phyloP scores from a whole-genome alignment of 2,888 invertebrate genomes.

The Lagria hirta region DNA sequence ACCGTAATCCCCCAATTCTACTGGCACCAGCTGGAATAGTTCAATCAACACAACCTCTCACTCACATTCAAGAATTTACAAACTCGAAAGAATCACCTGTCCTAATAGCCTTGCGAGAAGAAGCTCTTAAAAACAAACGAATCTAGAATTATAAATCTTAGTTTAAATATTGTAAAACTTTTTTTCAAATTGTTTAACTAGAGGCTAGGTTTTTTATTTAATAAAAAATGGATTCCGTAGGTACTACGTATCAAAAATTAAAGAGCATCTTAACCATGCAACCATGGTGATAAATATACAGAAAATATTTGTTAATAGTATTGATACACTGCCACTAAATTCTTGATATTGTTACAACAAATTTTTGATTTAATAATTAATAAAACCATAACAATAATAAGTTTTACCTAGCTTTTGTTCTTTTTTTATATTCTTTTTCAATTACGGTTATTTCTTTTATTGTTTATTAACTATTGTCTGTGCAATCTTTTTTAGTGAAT shows the following conservation, averaged over 20 bases:
- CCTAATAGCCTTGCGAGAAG: slow-evolving; percentile 51
- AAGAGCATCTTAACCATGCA: slow-evolving; percentile 1
- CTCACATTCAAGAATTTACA: slow-evolving; percentile 48
- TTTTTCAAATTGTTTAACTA: slow-evolving; percentile 13
- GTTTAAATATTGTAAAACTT: slow-evolving; percentile 10
- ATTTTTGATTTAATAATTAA: slow-evolving; percentile 7
- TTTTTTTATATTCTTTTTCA: no score
- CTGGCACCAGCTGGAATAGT: slow-evolving; percentile 55
- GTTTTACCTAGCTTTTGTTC: no score
- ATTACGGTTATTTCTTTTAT: no score
- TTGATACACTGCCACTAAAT: slow-evolving; percentile 20
- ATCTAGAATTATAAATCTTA: slow-evolving; percentile 10
- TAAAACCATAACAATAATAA: no score
- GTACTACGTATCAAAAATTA: slow-evolving; percentile 26
- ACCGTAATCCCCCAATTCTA: slow-evolving; percentile 50
- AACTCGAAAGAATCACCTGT: slow-evolving; percentile 54
- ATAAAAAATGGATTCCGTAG: slow-evolving; percentile 23
- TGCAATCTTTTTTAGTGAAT: no score
- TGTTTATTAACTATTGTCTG: no score
- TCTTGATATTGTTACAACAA: slow-evolving; percentile 12
- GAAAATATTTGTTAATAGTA: slow-evolving; percentile 8
- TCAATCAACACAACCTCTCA: slow-evolving; percentile 53
- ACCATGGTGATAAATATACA: slow-evolving; percentile 1
- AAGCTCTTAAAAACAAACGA: slow-evolving; percentile 46
- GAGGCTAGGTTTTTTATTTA: slow-evolving; percentile 25